Percentiles rank a stretch among this genome's conserved stretches.
phyloP scores from a whole-genome alignment of 2,888 invertebrate species.

The Drosophila subsilvestris region DNA sequence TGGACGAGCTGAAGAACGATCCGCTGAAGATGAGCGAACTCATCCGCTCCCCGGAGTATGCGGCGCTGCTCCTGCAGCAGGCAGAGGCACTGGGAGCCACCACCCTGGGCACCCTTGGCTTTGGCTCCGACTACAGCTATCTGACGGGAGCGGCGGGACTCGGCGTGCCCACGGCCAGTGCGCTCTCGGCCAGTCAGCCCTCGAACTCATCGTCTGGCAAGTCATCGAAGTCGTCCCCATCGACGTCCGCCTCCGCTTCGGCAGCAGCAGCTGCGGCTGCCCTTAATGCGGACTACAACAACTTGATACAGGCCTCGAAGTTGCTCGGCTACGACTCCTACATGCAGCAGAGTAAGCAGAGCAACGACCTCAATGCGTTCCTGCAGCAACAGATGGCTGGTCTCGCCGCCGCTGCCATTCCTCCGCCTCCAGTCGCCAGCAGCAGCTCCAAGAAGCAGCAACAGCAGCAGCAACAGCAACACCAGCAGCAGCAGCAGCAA shows the following conservation, averaged over 20 bases:
- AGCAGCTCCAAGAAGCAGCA: conserved; percentile 58
- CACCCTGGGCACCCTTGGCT: conserved; percentile 82
- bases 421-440: conserved; percentile 59
- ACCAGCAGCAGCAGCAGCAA: conserved; percentile 74
- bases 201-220: conserved; percentile 57
- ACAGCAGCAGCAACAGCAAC: conserved; percentile 60
- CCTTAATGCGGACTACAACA: conserved; percentile 82
- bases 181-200: conserved; percentile 34
- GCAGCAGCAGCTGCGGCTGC: conserved; percentile 79
- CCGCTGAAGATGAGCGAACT: conserved; percentile 84
- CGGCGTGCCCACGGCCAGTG: conserved; percentile 37
- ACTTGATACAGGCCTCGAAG: conserved; percentile 83
- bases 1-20: conserved; percentile 84
- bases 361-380: conserved; percentile 81
- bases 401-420: conserved; percentile 75
- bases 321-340: conserved; percentile 83
- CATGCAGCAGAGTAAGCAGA: conserved; percentile 81
- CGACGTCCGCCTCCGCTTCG: conserved; percentile 40
- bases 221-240: conserved; percentile 60
- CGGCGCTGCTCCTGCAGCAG: conserved; percentile 83
- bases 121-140: conserved; percentile 82
- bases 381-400: conserved; percentile 83
- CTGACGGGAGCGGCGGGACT: conserved; percentile 74
- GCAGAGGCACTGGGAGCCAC: conserved; percentile 84
- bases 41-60: conserved; percentile 84